These are phyloP conservation scores for Oreortyx pictus DNA, from an alignment of 2,797 vertebrate species.

Conservation along the genomic window DNA sequence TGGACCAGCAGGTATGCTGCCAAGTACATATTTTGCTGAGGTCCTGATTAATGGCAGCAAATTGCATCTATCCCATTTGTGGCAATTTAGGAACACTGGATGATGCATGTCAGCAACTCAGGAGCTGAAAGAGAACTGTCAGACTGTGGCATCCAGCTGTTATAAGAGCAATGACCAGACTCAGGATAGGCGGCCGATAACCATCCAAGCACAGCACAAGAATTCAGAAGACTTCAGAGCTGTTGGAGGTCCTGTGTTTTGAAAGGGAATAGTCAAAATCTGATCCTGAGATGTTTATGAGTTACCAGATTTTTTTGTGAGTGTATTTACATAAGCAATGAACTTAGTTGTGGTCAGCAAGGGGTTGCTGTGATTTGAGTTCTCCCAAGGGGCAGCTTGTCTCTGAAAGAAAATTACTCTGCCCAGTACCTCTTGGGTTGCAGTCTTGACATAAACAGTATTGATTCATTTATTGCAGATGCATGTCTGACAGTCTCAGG, in stretches of 20 bases:
- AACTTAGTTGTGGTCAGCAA: background rate
- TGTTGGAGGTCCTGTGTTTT: background rate
- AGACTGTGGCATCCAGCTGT: background rate
- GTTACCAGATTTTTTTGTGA: background rate
- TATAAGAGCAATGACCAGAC: background rate
- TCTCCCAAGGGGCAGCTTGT: background rate
- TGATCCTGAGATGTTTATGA: background rate
- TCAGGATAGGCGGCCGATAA: background rate
- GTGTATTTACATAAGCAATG: background rate
- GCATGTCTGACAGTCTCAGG: background rate
- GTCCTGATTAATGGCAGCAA: background rate
- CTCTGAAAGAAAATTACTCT: background rate
- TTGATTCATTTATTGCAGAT: background rate
- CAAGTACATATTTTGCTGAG: background rate
- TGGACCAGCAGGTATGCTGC: background rate
- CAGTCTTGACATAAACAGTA: background rate
- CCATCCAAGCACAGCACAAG: background rate
- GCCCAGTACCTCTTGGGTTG: rapidly evolving
- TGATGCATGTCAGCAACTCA: background rate
- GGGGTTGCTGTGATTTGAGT: background rate
- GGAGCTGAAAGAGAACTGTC: background rate
- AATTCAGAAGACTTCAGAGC: background rate
- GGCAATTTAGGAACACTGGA: background rate
- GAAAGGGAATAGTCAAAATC: background rate
- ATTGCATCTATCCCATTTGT: background rate